Evolutionary conservation across 2,888 invertebrate genomes (phyloP).

Genomic region (Emmelina monodactyla): DNA sequence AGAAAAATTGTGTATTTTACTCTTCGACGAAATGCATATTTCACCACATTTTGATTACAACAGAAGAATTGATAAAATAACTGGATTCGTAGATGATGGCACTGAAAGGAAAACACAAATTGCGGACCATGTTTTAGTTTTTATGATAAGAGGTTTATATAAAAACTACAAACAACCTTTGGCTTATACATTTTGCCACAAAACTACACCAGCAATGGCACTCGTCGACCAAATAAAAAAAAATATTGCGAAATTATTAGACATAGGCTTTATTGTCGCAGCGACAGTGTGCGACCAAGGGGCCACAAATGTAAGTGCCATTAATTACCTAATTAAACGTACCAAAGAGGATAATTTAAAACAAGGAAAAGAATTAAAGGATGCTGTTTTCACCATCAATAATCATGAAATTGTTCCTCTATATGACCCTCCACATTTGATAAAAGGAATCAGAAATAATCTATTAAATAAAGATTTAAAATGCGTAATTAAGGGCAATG

Average conservation of each 20-base stretch:
- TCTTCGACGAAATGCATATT: constrained; percentile 5
- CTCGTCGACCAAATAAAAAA: no score
- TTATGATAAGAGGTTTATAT: constrained; percentile 13
- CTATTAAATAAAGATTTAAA: background rate
- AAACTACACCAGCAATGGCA: constrained; percentile 4
- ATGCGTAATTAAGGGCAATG: background rate
- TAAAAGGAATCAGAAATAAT: no score
- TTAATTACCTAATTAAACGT: constrained; percentile 8
- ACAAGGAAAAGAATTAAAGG: no score
- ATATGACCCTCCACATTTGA: constrained; percentile 11
- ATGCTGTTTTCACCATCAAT: constrained; percentile 7
- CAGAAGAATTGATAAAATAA: constrained; percentile 5
- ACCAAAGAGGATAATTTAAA: no score
- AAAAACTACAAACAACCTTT: constrained; percentile 14
- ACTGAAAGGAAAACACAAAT: constrained; percentile 2
- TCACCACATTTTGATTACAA: constrained; percentile 5
- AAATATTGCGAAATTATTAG: no score
- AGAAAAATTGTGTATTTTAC: constrained; percentile 2
- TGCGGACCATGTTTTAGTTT: constrained; percentile 12
- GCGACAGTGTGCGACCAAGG: constrained; percentile 14
- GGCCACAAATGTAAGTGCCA: constrained; percentile 8
- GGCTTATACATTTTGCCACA: constrained; percentile 11
- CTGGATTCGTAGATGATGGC: constrained; percentile 2
- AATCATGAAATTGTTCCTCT: constrained; percentile 7
- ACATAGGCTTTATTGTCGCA: constrained; percentile 6